Evolutionary conservation across 2,888 invertebrate genomes (phyloP), one percentile per base, ranked within the genome.

Genomic region (Cephalotes varians): DNA sequence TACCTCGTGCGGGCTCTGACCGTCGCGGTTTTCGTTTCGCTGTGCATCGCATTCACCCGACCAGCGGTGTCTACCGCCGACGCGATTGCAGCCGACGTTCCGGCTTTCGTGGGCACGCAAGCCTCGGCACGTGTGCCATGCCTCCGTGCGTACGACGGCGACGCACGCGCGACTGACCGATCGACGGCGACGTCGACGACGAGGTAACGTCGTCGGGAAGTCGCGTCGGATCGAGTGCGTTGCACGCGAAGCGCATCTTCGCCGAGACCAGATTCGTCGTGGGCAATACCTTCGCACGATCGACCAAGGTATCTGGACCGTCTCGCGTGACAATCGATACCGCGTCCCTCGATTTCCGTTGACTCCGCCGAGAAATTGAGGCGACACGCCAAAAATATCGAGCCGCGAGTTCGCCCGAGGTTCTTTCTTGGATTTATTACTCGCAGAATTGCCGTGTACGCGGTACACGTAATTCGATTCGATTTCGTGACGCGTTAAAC

Each of bases 11-110:
- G 47, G 34, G 60, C 28, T 69, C 49, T 10, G 60, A 25, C 25
- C 58, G 25, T 28, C 49, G 18, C 25, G 44, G 25, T 79, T 83
- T 74, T 81, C 64, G 65, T 58, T 40, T 54, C 64, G 25, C 10
- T 69, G 76, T 74, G 79, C 69, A 65, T 83, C 67, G 65, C 51
- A 10, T 60, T 82, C 72, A 85, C 65, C 83, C 34, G 76, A 34
- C 37, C 51, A 28, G 31, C 51, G 67, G 77, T 76, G 72, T 54
- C 67, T 18, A 69, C 62, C 60, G 15, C 6, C 56, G 31, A 34
- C 37, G 37, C 3, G 7, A 1, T 54, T 12, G 71, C 56, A 12
- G 6, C 56, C 15, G 51, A 44, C 54, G 31, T 21, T 51, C 31
- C 40, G 54, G 7, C 6, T 40, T 51, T 15, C 77, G 67, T 3